Evolutionary conservation across 1,140 invertebrate genomes (phyloP).

Genomic region (Anoplolepis gracilipes): DNA sequence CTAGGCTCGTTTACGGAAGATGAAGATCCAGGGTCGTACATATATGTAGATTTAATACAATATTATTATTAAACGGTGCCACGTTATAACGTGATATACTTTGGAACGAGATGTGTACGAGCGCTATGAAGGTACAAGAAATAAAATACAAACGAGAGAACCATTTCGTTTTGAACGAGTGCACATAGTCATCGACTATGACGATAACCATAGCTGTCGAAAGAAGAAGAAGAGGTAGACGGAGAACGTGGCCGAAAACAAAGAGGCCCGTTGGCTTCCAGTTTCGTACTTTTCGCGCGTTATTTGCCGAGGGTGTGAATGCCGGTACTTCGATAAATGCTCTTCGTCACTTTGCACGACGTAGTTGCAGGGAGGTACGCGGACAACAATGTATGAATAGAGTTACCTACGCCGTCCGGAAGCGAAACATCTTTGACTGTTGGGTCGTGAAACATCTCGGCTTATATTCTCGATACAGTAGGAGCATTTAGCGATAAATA

Average conservation of each 20-base stretch:
- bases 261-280: conserved; percentile 60
- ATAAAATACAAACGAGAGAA: conserved; percentile 63
- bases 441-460: neutral
- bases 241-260: conserved; percentile 47
- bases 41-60: conserved; percentile 56
- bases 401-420: neutral
- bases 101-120: conserved; percentile 40
- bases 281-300: conserved; percentile 53
- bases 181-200: conserved; percentile 4
- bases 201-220: neutral
- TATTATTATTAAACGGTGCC: conserved; percentile 60
- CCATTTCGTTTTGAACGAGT: conserved; percentile 59
- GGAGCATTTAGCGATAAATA: neutral
- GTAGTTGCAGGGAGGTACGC: neutral
- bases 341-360: conserved; percentile 9
- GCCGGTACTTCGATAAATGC: conserved; percentile 69
- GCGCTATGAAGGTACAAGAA: conserved; percentile 29
- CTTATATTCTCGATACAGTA: neutral
- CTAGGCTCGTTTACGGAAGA: conserved; percentile 5
- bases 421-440: neutral
- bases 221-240: neutral
- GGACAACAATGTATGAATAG: conserved; percentile 3
- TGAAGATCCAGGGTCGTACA: conserved; percentile 10
- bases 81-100: too few relatives aligned
- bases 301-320: conserved; percentile 65